These are phyloP conservation scores for Pan troglodytes DNA, from an alignment of 2,113 vertebrate species.

Conservation along the genomic window DNA sequence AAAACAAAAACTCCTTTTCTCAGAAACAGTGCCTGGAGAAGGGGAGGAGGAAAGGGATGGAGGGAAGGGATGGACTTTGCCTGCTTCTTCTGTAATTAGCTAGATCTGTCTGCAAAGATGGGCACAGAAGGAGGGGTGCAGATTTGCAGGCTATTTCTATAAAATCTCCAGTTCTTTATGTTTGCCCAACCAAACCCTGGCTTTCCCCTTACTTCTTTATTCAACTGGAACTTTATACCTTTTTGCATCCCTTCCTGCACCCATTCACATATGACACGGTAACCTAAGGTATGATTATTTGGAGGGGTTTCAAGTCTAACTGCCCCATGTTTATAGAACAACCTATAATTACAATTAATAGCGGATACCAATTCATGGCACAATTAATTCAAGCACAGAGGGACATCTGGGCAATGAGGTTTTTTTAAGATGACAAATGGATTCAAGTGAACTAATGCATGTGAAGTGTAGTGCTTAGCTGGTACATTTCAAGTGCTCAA, in stretches of 20 bases:
- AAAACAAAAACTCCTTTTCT: too few relatives aligned
- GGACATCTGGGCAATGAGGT: neutral
- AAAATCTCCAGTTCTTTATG: neutral
- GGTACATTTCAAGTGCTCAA: neutral
- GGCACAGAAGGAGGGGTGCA: fast-evolving
- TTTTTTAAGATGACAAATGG: conserved; percentile 23
- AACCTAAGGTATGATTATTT: neutral
- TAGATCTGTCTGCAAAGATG: fast-evolving
- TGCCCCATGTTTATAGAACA: neutral
- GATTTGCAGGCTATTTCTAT: neutral
- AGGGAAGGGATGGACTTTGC: neutral
- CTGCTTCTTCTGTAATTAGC: neutral
- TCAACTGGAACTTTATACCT: neutral
- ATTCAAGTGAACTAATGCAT: neutral
- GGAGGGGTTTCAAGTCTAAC: neutral
- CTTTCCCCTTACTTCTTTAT: neutral
- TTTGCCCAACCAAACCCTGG: neutral
- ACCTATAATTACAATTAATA: neutral
- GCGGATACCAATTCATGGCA: neutral
- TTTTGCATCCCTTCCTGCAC: neutral
- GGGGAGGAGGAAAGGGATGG: fast-evolving
- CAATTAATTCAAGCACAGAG: neutral
- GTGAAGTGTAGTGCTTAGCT: neutral
- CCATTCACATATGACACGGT: too few relatives aligned
- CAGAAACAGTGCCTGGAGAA: too few relatives aligned